phyloP scores from a whole-genome alignment of 1,140 invertebrate species.

The Leptinotarsa defecta region DNA sequence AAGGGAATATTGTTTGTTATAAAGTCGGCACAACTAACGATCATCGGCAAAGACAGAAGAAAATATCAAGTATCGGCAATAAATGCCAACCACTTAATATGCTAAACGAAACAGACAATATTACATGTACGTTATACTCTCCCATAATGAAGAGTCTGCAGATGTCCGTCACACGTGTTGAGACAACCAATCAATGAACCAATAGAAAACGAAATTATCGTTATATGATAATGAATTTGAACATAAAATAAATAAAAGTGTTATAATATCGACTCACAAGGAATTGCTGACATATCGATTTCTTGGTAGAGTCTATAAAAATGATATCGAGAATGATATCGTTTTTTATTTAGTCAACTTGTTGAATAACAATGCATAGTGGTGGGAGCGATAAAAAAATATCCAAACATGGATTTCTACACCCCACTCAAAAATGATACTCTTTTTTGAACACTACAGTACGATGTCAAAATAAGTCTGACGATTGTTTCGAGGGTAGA shows the following conservation, averaged over 20 bases:
- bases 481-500: no score
- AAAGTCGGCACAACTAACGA: not conserved
- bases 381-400: not conserved
- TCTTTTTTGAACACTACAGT: no score
- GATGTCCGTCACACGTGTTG: constrained; percentile 4
- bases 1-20: not conserved
- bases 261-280: not conserved
- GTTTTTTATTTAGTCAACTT: not conserved
- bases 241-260: not conserved
- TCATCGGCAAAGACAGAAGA: not conserved
- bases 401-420: no score
- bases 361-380: not conserved
- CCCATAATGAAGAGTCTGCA: constrained; percentile 1
- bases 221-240: not conserved
- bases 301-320: constrained; percentile 3
- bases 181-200: not conserved
- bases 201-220: constrained; percentile 3
- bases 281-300: not conserved
- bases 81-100: not conserved
- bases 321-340: not conserved
- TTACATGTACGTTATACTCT: not conserved
- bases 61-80: not conserved
- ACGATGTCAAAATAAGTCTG: no score
- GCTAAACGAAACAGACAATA: not conserved
- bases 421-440: no score